Evolutionary conservation across 2,888 invertebrate genomes (phyloP).

Genomic region (Limulus polyphemus): DNA sequence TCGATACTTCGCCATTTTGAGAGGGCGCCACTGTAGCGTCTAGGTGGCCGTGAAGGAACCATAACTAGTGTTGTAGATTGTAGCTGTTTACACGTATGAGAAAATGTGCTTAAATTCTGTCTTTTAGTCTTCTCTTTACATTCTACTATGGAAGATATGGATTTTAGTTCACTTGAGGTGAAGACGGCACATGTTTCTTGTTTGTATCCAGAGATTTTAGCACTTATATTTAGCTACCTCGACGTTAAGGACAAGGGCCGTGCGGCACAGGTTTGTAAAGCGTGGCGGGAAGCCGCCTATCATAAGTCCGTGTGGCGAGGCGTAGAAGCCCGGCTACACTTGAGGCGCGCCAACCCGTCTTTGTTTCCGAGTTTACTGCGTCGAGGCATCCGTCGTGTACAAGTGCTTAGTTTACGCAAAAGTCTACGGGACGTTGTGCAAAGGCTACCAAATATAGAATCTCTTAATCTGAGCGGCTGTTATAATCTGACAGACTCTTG

Average conservation of each 20-base stretch:
- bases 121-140: no score
- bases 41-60: no score
- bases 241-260: constrained; percentile 77
- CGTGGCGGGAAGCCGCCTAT: constrained; percentile 87
- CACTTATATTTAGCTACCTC: constrained; percentile 78
- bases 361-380: constrained; percentile 73
- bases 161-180: no score
- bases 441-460: constrained; percentile 70
- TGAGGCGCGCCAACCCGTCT: constrained; percentile 62
- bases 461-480: constrained; percentile 80
- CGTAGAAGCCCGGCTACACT: constrained; percentile 78
- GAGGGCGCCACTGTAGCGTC: no score
- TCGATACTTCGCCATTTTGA: no score
- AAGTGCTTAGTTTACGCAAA: constrained; percentile 70
- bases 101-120: no score
- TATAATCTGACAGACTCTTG: constrained; percentile 82
- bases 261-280: constrained; percentile 65
- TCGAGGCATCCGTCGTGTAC: constrained; percentile 74
- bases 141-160: no score
- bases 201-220: constrained; percentile 81
- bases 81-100: no score
- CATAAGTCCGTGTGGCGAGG: constrained; percentile 87
- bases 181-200: constrained; percentile 58
- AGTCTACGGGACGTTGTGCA: constrained; percentile 72
- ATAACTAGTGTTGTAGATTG: no score